Conservation (phyloP, 2,797 vertebrate genomes). For the Rhincodon typus region DNA sequence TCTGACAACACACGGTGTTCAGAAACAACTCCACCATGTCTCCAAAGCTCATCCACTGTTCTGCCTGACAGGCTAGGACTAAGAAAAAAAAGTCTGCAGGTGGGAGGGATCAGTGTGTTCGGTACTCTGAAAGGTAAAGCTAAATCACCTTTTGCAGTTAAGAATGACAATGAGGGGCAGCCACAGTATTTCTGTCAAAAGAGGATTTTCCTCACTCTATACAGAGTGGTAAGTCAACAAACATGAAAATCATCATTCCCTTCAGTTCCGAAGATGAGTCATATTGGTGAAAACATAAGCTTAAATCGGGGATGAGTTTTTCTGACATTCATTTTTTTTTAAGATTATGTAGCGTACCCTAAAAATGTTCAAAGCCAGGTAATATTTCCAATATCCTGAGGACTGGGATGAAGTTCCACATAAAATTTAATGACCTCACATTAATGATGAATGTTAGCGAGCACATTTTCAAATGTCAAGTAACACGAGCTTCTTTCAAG, state of each 20-base stretch:
- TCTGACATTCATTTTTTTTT: not conserved
- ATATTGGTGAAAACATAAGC: not conserved
- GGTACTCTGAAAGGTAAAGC: slow-evolving; percentile 17
- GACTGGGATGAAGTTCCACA: too few relatives aligned
- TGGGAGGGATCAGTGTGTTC: slow-evolving; percentile 24
- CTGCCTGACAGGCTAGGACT: slow-evolving; percentile 1
- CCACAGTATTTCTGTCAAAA: not conserved
- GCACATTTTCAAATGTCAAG: too few relatives aligned
- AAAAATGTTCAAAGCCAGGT: not conserved
- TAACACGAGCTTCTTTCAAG: too few relatives aligned
- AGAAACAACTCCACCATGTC: not conserved
- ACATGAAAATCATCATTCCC: not conserved
- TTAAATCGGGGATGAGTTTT: not conserved
- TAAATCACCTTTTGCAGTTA: not conserved
- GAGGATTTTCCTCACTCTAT: not conserved
- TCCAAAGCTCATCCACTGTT: not conserved
- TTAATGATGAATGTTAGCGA: too few relatives aligned
- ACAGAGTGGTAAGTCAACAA: not conserved
- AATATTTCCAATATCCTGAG: too few relatives aligned
- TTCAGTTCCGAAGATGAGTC: too few relatives aligned
- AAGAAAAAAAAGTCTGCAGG: slow-evolving; percentile 5
- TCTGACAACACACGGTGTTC: not conserved
- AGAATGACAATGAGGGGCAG: not conserved
- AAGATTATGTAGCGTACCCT: not conserved
- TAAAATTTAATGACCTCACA: too few relatives aligned